Conservation (phyloP, 2,888 invertebrate species). For the Dorcus hopei region DNA sequence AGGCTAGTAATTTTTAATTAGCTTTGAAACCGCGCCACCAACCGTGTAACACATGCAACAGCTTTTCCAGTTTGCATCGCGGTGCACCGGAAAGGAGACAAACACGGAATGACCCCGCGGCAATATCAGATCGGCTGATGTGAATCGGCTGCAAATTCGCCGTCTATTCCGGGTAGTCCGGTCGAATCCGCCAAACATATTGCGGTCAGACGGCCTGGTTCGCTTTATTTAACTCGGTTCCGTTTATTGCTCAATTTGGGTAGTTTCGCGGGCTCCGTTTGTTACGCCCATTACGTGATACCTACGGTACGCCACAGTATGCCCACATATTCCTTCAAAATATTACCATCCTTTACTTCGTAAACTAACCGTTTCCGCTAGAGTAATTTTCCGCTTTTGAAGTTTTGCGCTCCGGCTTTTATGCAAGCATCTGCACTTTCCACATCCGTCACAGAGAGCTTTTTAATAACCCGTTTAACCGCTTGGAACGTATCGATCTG, state of each 20-base stretch:
- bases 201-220: conserved; percentile 17
- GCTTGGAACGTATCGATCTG: no score
- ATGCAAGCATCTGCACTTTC: no score
- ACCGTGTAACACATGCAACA: conserved; percentile 34
- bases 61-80: neutral
- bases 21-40: conserved; percentile 35
- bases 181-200: conserved; percentile 20
- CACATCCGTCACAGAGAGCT: no score
- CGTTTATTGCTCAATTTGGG: conserved; percentile 29
- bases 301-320: neutral
- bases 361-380: no score
- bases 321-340: no score
- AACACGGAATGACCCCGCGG: conserved; percentile 12
- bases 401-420: no score
- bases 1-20: conserved; percentile 38
- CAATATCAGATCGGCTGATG: neutral
- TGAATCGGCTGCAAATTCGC: neutral
- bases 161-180: neutral
- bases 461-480: no score
- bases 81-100: conserved; percentile 20
- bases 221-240: conserved; percentile 24
- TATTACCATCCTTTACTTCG: no score
- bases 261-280: conserved; percentile 19
- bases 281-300: conserved; percentile 19
- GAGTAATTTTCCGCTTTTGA: no score